Evolutionary conservation across 2,797 vertebrate species (phyloP), one percentile per base, ranked within the genome.

Genomic region (Hydrophis major): DNA sequence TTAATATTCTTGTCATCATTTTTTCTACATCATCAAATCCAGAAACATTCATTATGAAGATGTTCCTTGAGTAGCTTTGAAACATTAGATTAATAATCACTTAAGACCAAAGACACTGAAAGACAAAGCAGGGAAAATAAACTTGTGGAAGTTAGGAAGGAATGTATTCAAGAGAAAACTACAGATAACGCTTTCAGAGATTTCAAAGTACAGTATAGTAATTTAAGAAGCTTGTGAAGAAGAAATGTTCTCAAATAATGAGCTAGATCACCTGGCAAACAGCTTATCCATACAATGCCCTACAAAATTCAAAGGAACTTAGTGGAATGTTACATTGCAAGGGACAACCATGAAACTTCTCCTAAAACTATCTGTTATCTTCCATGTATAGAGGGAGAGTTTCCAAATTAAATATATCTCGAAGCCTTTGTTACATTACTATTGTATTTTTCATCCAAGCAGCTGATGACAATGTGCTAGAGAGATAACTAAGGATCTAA

Each of bases 11-110:
- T 83, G 20, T 88, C 91, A 92, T 94, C 93, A 94, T 83, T 92
- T 94, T 93, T 93, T 93, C 93, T 93, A 93, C 90, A 91, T 91
- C 93, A 93, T 93, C 93, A 93, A 93, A 93, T 91, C 91, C n/a
- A 91, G 69, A 93, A 93, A 83, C 59, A 59, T 91, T 93, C 87
- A 86, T 88, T 92, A 91, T 53, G 89, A 91, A 89, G 69, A 86
- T 89, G 87, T 86, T 91, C 86, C 66, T 28, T 90, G 69, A 83
- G 89, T 89, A 86, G 87, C 59, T 92, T 86, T 94, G 74, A 94
- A 92, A 89, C 37, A 59, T 59, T 91, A 90, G 87, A 92, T 92
- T 91, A 89, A 94, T 93, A 91, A 93, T 93, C 87, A 89, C n/a
- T 89, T 89, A 66, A 90, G 87, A 88, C 56, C 89, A 92, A 92